Percentiles rank a stretch among this genome's conserved stretches.
Conservation (phyloP, 2,888 invertebrate genomes). For the Tricholauxania praeusta region DNA sequence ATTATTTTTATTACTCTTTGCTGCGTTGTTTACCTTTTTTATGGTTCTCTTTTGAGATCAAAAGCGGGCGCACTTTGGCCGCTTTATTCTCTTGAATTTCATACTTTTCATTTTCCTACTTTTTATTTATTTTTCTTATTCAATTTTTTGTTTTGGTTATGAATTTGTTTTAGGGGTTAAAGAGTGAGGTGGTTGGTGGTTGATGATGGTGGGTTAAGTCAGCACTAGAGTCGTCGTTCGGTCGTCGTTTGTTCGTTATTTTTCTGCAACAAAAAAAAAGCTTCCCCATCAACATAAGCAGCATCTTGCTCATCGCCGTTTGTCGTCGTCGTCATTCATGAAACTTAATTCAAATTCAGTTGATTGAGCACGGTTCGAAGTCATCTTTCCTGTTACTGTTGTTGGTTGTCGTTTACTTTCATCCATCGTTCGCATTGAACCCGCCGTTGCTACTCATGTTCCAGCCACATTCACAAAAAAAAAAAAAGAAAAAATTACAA, state of each 20-base stretch:
- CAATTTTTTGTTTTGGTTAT: slow-evolving; percentile 16
- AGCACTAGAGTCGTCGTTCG: neutral
- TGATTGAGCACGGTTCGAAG: slow-evolving; percentile 53
- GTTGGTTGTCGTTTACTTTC: too few species aligned
- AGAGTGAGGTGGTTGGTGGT: neutral
- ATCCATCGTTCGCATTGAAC: neutral
- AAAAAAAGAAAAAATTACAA: neutral
- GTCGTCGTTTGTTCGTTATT: slow-evolving; percentile 1
- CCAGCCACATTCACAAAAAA: neutral
- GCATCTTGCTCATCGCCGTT: too few species aligned
- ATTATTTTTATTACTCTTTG: slow-evolving; percentile 25
- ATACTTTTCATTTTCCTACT: slow-evolving; percentile 21
- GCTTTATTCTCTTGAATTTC: too few species aligned
- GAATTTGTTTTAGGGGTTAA: slow-evolving; percentile 7
- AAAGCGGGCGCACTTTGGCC: too few species aligned
- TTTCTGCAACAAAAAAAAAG: too few species aligned
- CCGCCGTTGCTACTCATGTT: neutral
- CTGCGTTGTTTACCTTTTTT: slow-evolving; percentile 14
- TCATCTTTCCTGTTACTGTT: neutral
- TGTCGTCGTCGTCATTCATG: slow-evolving; percentile 14
- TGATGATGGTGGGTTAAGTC: neutral
- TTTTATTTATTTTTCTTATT: slow-evolving; percentile 21
- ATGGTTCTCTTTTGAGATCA: slow-evolving; percentile 17
- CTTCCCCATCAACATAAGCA: too few species aligned
- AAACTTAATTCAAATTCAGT: slow-evolving; percentile 61